Base-by-base conservation (phyloP, 1,140 invertebrate genomes). In the Radopholus similis region DNA sequence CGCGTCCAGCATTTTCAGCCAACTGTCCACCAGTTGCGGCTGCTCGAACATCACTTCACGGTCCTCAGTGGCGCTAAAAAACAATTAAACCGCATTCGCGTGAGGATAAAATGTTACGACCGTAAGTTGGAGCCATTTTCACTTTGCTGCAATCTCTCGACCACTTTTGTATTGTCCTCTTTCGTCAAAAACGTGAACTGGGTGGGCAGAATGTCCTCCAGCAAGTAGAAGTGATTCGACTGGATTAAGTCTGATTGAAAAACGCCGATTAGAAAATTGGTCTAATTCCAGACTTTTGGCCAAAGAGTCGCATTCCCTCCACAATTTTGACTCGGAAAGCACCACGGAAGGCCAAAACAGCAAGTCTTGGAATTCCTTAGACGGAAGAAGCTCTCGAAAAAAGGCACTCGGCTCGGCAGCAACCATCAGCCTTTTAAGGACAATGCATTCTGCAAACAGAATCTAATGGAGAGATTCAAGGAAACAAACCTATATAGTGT, bases 331-430 rank as follows among this genome's bases (percentile, higher is more conserved):
- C 18, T 65, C 32, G 71, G n/a, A 51, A 40, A 57, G 37, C 32
- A 71, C 74, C 30, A 38, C 58, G 47, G 72, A 72, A 32, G 54
- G 62, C 11, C 60, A 69, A 28, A 73, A 60, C 8, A 73, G 2
- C 9, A 58, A 47, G 21, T 76, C 58, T 8, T 71, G 53, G 54
- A 64, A 54, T 34, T 73, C 72, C 4, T 72, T 53, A 3, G 26
- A 11, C 11, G 74, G 56, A 15, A 77, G 37, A 23, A 73, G 38
- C n/a, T 77, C 72, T 6, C 57, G 49, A 28, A 73, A 76, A 51
- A 75, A 72, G 2, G 56, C 3, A 4, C 23, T 26, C 9, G 66
- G 35, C 1, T 73, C 74, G 26, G 28, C 30, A 4, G 47, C 23
- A 21, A 77, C 53, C 26, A 37, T 55, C 21, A 73, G 37, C 51